Conservation (phyloP, 2,888 invertebrate genomes). For the Drosophila dives region DNA sequence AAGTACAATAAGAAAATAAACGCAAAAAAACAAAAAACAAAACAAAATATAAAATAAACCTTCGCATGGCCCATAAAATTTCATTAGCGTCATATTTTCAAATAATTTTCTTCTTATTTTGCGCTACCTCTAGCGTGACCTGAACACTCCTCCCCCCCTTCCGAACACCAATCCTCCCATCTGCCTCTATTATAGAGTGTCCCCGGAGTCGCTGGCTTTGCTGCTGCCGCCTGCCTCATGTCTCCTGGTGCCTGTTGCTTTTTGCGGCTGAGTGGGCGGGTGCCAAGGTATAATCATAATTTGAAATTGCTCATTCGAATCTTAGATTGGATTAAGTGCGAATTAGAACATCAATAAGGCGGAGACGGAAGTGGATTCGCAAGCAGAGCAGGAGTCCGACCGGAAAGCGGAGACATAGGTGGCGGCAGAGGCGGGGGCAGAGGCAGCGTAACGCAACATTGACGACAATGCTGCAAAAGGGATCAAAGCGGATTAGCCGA, state of each 20-base stretch:
- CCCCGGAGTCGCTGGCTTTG: constrained; percentile 47
- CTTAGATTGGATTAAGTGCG: constrained; percentile 82
- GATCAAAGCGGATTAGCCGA: constrained; percentile 75
- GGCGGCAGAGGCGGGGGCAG: constrained; percentile 1
- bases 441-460: constrained; percentile 74
- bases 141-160: constrained; percentile 13
- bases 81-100: constrained; percentile 81
- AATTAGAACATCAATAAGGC: constrained; percentile 82
- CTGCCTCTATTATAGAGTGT: constrained; percentile 59
- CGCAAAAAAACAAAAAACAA: constrained; percentile 67
- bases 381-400: neutral
- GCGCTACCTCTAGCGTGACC: constrained; percentile 56
- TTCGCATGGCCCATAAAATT: constrained; percentile 81
- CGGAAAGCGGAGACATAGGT: neutral
- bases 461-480: constrained; percentile 66
- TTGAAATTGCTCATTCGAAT: constrained; percentile 82
- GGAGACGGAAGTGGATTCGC: constrained; percentile 18
- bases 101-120: constrained; percentile 73
- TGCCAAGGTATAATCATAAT: constrained; percentile 79
- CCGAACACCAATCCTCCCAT: constrained; percentile 21
- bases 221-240: constrained; percentile 1
- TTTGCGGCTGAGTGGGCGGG: constrained; percentile 75
- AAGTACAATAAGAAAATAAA: constrained; percentile 40
- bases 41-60: constrained; percentile 75
- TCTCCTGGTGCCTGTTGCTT: constrained; percentile 36